phyloP scores from a whole-genome alignment of 92 coral and sea anemone genomes.

The Meandrina meandrites region DNA sequence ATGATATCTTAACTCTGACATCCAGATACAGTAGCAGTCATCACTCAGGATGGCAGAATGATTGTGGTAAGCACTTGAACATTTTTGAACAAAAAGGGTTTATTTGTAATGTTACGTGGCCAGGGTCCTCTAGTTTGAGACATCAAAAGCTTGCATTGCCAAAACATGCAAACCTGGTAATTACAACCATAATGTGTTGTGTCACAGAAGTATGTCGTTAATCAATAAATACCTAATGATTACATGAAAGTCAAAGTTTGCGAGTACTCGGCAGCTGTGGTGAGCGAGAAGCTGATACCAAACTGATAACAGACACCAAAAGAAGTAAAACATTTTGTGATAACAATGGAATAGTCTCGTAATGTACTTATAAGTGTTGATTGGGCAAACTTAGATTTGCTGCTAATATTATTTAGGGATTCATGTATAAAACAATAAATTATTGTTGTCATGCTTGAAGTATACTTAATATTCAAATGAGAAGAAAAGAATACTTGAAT shows the following conservation, averaged over 20 bases:
- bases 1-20: conserved; percentile 34
- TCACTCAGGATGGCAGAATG: conserved; percentile 99
- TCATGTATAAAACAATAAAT: too few species aligned
- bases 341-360: not conserved
- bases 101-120: not conserved
- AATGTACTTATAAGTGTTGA: too few species aligned
- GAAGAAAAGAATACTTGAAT: not conserved
- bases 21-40: conserved; percentile 94
- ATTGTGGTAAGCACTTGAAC: conserved; percentile 77
- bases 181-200: too few species aligned
- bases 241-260: too few species aligned
- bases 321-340: not conserved
- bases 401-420: too few species aligned
- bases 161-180: too few species aligned
- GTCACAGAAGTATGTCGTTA: too few species aligned
- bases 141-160: not conserved
- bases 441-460: too few species aligned
- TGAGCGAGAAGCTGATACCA: not conserved
- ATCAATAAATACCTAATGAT: not conserved
- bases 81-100: not conserved
- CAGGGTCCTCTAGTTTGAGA: not conserved
- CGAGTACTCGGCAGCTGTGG: not conserved
- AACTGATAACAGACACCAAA: too few species aligned
- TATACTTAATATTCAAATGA: too few species aligned
- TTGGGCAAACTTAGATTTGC: too few species aligned